These are phyloP conservation scores for Forbesichthys agassizii DNA, from an alignment of 2,113 vertebrate species.

Conservation along the genomic window DNA sequence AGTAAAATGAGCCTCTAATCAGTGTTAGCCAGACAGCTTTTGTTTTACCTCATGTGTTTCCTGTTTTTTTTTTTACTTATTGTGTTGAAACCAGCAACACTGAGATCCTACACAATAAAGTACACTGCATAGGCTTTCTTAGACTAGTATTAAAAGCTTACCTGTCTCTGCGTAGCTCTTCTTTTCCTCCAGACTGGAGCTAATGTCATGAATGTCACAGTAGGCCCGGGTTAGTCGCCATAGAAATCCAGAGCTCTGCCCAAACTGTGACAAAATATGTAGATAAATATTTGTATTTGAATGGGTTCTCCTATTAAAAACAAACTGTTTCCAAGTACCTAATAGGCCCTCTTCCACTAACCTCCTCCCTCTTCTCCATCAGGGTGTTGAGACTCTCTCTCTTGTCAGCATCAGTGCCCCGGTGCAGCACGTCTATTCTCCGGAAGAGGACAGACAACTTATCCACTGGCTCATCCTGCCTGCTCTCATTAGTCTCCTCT, in stretches of 20 bases:
- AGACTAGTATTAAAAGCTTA: constrained; percentile 48
- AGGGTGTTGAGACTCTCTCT: constrained; percentile 80
- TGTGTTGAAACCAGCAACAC: no score
- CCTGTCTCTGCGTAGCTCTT: constrained; percentile 83
- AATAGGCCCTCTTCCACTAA: constrained; percentile 40
- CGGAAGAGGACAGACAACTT: constrained; percentile 77
- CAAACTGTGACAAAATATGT: constrained; percentile 76
- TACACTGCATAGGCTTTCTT: no score
- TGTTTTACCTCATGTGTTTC: no score
- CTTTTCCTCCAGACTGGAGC: constrained; percentile 82
- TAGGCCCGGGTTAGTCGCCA: constrained; percentile 90
- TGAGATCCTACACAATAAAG: no score
- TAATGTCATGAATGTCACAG: constrained; percentile 85
- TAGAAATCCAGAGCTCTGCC: constrained; percentile 80
- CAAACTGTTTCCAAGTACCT: background rate
- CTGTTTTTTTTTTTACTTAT: no score
- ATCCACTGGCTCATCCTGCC: constrained; percentile 52
- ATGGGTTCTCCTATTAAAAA: background rate
- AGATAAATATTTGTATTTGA: background rate
- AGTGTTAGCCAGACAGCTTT: no score
- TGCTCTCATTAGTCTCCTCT: constrained; percentile 72
- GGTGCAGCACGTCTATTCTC: constrained; percentile 79
- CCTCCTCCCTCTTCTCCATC: constrained; percentile 82
- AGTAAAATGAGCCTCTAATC: no score
- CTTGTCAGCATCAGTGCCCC: constrained; percentile 79